phyloP scores from a whole-genome alignment of 2,888 invertebrate genomes.

The Caenorhabditis sp. region DNA sequence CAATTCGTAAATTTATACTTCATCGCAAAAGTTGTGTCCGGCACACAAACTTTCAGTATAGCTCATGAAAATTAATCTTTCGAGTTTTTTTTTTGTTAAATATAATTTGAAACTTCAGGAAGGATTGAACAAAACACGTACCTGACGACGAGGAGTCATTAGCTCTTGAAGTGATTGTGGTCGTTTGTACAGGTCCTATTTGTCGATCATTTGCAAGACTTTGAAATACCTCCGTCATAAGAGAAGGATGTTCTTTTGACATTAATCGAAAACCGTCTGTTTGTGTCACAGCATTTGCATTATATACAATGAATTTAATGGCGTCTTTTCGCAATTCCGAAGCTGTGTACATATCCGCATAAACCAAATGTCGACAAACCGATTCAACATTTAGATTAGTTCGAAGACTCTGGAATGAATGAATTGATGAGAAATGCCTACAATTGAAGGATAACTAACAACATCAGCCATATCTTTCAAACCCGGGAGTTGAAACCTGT shows the following conservation, averaged over 20 bases:
- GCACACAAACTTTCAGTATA: no score
- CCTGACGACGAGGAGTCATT: not conserved
- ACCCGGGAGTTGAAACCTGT: constrained; percentile 67
- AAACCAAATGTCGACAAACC: constrained; percentile 62
- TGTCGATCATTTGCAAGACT: not conserved
- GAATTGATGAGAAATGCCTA: not conserved
- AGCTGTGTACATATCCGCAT: constrained; percentile 67
- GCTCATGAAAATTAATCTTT: no score
- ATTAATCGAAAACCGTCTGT: constrained; percentile 65
- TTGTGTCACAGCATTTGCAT: constrained; percentile 56
- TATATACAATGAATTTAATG: constrained; percentile 61
- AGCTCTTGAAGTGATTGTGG: not conserved
- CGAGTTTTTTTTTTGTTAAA: no score
- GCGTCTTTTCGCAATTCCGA: constrained; percentile 66
- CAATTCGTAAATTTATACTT: no score
- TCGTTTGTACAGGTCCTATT: not conserved
- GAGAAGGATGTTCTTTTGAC: constrained; percentile 50
- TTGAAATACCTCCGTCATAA: constrained; percentile 62
- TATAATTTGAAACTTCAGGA: no score
- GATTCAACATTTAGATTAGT: constrained; percentile 44
- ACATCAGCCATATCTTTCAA: constrained; percentile 69
- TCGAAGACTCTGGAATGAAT: not conserved
- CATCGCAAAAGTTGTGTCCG: no score
- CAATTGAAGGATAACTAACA: constrained; percentile 39
- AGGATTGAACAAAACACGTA: no score